phyloP scores from a whole-genome alignment of 92 coral and sea anemone genomes.

The Umimayanthus chanpuru region DNA sequence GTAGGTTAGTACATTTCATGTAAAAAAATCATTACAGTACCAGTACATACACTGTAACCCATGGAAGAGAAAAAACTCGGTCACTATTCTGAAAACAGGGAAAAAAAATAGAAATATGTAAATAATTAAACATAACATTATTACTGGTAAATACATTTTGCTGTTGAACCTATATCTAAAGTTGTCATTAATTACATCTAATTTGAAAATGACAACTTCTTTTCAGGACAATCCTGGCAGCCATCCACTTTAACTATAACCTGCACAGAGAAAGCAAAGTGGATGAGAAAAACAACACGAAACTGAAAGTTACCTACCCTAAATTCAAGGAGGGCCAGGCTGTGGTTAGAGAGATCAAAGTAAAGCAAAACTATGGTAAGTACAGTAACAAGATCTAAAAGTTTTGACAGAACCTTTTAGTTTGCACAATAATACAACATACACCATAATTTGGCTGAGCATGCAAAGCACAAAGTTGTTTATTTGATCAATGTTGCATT shows the following conservation, averaged over 20 bases:
- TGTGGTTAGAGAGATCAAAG: conserved; percentile 49
- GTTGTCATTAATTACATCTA: too few species aligned
- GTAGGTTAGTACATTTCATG: conserved; percentile 59
- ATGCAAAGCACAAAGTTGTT: too few species aligned
- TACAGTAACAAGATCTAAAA: background rate
- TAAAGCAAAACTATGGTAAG: conserved; percentile 42
- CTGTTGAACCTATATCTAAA: too few species aligned
- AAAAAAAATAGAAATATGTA: background rate
- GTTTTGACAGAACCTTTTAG: background rate
- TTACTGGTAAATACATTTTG: background rate
- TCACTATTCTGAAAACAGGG: too few species aligned
- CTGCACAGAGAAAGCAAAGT: conserved; percentile 8
- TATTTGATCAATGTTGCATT: too few species aligned
- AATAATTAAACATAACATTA: too few species aligned
- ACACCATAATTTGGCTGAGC: too few species aligned
- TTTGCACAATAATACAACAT: too few species aligned
- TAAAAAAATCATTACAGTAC: background rate
- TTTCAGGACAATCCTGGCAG: too few species aligned
- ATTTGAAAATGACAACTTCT: conserved; percentile 6
- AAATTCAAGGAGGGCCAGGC: conserved; percentile 52
- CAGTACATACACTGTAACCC: background rate
- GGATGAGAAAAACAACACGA: background rate
- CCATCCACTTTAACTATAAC: too few species aligned
- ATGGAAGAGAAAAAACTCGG: too few species aligned
- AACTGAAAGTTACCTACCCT: conserved; percentile 44